A percentile compares a stretch with the other conserved stretches of the same genome.
These are phyloP conservation scores for Gymnobelideus leadbeateri DNA, from an alignment of 2,113 vertebrate genomes.

Conservation along the genomic window DNA sequence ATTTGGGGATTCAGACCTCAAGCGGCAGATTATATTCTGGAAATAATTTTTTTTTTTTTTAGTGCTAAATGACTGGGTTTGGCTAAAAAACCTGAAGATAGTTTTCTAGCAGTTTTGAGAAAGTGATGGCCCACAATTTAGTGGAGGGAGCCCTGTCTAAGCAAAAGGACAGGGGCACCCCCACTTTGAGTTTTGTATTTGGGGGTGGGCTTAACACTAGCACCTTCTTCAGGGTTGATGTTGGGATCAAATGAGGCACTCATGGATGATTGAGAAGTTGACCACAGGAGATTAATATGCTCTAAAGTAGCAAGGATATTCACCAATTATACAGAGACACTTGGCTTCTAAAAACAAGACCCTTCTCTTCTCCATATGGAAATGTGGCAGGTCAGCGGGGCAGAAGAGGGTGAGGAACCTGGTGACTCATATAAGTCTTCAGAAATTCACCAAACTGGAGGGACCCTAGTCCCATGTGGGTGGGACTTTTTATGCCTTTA, in stretches of 20 bases:
- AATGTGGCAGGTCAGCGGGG: neutral
- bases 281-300: neutral
- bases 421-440: neutral
- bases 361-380: neutral
- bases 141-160: neutral
- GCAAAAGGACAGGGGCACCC: neutral
- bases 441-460: neutral
- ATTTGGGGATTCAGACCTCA: neutral
- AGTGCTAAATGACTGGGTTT: slow-evolving; percentile 17
- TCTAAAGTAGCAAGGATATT: neutral
- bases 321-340: neutral
- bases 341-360: neutral
- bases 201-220: neutral
- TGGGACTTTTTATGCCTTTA: neutral
- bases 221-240: neutral
- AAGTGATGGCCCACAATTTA: slow-evolving; percentile 44
- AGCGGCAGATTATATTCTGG: slow-evolving; percentile 29
- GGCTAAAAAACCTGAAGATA: slow-evolving; percentile 42
- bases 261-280: neutral
- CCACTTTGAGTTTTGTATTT: neutral
- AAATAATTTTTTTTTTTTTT: slow-evolving; percentile 39
- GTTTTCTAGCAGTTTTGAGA: slow-evolving; percentile 18
- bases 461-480: neutral
- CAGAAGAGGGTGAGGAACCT: neutral
- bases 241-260: neutral